phyloP scores from a whole-genome alignment of 1,140 invertebrate species.

The Drosophila nigromelanica region DNA sequence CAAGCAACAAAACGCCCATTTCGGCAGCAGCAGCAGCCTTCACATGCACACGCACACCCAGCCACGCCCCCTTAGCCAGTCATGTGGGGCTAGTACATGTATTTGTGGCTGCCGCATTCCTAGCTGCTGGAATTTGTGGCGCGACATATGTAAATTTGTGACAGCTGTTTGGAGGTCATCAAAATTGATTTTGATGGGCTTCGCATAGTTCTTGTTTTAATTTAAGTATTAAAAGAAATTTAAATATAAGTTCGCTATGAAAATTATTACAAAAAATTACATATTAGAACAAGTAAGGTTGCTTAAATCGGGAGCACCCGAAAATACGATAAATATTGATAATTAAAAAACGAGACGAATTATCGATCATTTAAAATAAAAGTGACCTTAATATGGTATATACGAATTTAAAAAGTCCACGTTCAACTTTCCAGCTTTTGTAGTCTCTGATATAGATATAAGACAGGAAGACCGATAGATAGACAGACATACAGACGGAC shows the following conservation, averaged over 20 bases:
- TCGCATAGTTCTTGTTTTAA: neutral
- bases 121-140: constrained; percentile 36
- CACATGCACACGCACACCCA: constrained; percentile 8
- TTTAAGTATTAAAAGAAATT: neutral
- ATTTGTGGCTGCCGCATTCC: constrained; percentile 37
- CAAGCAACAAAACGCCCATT: constrained; percentile 72
- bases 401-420: no score
- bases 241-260: neutral
- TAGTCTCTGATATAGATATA: no score
- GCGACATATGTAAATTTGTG: constrained; percentile 70
- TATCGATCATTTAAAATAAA: no score
- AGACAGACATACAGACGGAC: no score
- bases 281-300: no score
- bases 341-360: no score
- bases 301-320: no score
- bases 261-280: no score
- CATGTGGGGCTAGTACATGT: constrained; percentile 32
- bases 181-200: constrained; percentile 52
- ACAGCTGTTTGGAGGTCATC: constrained; percentile 63
- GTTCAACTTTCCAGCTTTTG: no score
- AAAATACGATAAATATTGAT: no score
- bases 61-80: constrained; percentile 52
- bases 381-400: no score
- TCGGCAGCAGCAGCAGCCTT: constrained; percentile 36
- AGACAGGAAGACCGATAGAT: no score